Conservation (phyloP, 2,113 vertebrate species). For the Epinephelus moara region DNA sequence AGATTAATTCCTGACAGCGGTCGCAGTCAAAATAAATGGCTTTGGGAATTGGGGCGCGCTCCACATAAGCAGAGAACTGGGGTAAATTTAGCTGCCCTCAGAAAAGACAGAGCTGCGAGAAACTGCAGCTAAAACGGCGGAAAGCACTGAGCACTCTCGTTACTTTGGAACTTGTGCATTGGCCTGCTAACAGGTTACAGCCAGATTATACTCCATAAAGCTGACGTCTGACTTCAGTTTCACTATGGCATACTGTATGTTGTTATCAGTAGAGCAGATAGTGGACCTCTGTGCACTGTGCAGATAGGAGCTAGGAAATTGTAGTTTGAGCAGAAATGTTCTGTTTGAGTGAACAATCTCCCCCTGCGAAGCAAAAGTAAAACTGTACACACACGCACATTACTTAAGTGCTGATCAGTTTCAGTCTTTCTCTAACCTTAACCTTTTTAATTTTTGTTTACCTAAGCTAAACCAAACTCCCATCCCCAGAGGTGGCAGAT, state of each 20-base stretch:
- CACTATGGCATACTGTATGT: not conserved
- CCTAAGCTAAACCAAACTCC: not conserved
- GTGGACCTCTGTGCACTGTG: not conserved
- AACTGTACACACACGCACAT: not conserved
- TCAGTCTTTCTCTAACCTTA: too few relatives aligned
- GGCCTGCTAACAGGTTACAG: not conserved
- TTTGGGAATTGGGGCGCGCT: conserved; percentile 83
- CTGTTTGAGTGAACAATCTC: not conserved
- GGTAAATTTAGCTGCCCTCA: conserved; percentile 79
- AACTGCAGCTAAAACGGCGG: conserved; percentile 1
- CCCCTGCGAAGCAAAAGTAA: not conserved
- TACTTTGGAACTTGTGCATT: not conserved
- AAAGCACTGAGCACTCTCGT: not conserved
- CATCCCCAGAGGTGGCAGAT: too few relatives aligned
- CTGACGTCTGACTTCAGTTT: not conserved
- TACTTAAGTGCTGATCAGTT: not conserved
- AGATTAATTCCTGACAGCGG: conserved; percentile 80
- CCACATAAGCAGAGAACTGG: conserved; percentile 74
- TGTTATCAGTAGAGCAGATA: not conserved
- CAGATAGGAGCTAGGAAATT: not conserved
- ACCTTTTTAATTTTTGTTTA: not conserved
- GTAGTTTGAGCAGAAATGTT: not conserved
- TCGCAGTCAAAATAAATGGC: conserved; percentile 84
- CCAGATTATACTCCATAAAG: not conserved
- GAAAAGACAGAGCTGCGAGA: conserved; percentile 26